phyloP scores from a whole-genome alignment of 2,888 invertebrate genomes.

The Iphiclides podalirius region DNA sequence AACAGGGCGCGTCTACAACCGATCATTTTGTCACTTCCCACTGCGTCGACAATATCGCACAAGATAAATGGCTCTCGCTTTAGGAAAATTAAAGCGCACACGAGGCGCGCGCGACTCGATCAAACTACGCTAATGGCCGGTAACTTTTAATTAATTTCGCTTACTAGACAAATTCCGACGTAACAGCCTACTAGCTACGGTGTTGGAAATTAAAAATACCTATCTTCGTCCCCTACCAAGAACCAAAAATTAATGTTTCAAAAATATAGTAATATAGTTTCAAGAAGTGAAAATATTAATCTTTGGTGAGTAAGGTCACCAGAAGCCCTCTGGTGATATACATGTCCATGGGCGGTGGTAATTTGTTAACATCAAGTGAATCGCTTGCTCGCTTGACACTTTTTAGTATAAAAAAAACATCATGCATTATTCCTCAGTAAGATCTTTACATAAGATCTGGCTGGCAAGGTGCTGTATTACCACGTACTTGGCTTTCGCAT shows the following conservation, averaged over 20 bases:
- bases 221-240: too few relatives aligned
- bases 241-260: too few relatives aligned
- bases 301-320: too few relatives aligned
- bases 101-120: conserved; percentile 27
- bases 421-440: too few relatives aligned
- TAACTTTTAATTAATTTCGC: conserved; percentile 47
- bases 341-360: too few relatives aligned
- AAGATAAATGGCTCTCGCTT: conserved; percentile 17
- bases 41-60: neutral
- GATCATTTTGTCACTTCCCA: neutral
- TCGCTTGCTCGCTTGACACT: too few relatives aligned
- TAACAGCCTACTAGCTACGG: conserved; percentile 1
- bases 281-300: too few relatives aligned
- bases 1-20: neutral
- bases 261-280: too few relatives aligned
- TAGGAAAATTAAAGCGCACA: conserved; percentile 21
- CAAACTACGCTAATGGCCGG: conserved; percentile 37
- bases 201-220: conserved; percentile 18
- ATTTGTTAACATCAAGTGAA: too few relatives aligned
- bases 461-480: conserved; percentile 8
- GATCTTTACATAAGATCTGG: too few relatives aligned
- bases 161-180: conserved; percentile 23
- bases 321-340: too few relatives aligned
- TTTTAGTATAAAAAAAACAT: too few relatives aligned
- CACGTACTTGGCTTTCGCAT: conserved; percentile 7